Base-by-base conservation (phyloP, 2,797 vertebrate genomes). In the Cyclura pinguis region DNA sequence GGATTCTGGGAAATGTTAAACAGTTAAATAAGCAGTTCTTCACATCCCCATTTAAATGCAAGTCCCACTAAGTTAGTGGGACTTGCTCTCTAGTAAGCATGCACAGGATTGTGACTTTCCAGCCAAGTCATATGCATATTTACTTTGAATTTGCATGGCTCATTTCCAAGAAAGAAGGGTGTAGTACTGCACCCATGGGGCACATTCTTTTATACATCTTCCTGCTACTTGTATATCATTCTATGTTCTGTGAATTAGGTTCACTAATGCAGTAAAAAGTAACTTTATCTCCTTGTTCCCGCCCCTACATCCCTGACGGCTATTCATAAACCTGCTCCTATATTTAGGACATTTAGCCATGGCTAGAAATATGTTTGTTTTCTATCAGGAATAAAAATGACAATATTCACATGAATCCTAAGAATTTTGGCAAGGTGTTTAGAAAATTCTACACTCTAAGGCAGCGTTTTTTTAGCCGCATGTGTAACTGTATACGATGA, bases 401-500 rank as follows among this genome's bases (percentile, higher is more conserved):
- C 32, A 12, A 2, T 80, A 80, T 80, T 6, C 78, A 80, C 4
- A 35, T 18, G 3, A 59, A 59, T 62, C 55, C 20, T 93, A 93
- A 4, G 4, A 94, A 95, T 92, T 88, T 87, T 90, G 9, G 72
- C 4, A n/a, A 88, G 87, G 52, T 90, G 89, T 88, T 90, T 94
- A 89, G 73, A 94, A 92, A 92, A 93, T 64, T 91, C 93, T 3
- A 47, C 42, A 3, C 42, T 47, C 42, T 47, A 47, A 47, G 42
- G 42, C 42, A 47, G 42, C 42, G 4, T 47, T 47, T 47, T 42
- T 47, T 47, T 47, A 47, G 42, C 42, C 4, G 42, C 42, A 47
- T 47, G 42, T 47, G 42, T 47, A 93, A 92, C 89, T 47, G 91
- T 77, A 85, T 92, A 92, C 93, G 92, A 96, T 95, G 88, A 24